Base-by-base conservation (phyloP, 2,797 vertebrate species). In the Denticeps clupeoides region DNA sequence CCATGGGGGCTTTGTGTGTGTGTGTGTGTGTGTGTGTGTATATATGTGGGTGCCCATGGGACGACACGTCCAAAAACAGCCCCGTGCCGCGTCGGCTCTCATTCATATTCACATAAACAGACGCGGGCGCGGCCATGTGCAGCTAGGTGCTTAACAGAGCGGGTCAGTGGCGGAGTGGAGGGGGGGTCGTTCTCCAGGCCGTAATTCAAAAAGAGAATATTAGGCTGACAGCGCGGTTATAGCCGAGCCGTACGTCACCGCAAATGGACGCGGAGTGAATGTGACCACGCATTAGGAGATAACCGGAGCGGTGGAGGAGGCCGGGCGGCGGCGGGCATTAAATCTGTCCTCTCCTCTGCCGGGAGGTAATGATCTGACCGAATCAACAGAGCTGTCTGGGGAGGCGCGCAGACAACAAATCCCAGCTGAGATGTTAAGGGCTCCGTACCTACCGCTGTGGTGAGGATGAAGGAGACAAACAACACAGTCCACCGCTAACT, bases 401-500 rank as follows among this genome's bases (percentile, higher is more conserved):
- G 37, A 46, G 44, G 47, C 29, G 15, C 41, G 18, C 46, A 43
- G 33, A 67, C 33, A 45, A 49, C 40, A 54, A 32, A 64, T 66
- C 67, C 62, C 59, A 18, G 55, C 52, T 62, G 62, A 60, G 45
- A 45, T 41, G 44, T 48, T 48, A 48, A 57, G 56, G 60, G 56
- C 41, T 64, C 46, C 45, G 62, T 64, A 67, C 58, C 60, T 69
- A 48, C 47, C 56, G 33, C 60, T 53, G 25, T 61, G 56, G 78
- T 75, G 68, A 71, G 67, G 67, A 71, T 59, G 59, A 54, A 73
- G 58, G 56, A 67, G 47, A 58, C 58, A 64, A 68, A 67, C 53
- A 59, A 62, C 49, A 61, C 56, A 64, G 66, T 41, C 45, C 27
- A 23, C 37, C 60, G 27, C 43, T 59, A 62, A 62, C 66, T 73